Base-by-base conservation (phyloP, 2,888 invertebrate genomes). In the Eumerus sabulonum region DNA sequence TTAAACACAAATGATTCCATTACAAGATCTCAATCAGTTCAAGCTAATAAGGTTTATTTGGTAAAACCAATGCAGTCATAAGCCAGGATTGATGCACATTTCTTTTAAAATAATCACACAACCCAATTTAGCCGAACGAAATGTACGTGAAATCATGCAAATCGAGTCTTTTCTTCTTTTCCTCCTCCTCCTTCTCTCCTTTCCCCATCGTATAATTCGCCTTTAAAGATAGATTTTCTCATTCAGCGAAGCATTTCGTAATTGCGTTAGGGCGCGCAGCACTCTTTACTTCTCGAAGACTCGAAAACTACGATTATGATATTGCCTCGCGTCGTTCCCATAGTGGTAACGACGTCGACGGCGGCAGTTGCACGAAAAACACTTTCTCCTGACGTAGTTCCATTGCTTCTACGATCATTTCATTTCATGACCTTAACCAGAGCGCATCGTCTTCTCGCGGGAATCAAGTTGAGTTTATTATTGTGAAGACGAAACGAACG, bases 221-320 rank as follows among this genome's bases (percentile, higher is more conserved):
- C 27, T 27, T 7, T 27, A 27, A 0, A 63, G 59, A 62, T 74
- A 60, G 44, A 76, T 79, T 79, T 79, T 79, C 74, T 64, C 70
- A 81, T 66, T 81, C 81, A 81, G 42, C 81, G 53, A 71, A 81
- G 81, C 81, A 81, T 81, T 81, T 81, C 81, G 81, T 81, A 74
- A 81, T 76, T 81, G 64, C 76, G 56, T 81, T 62, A 79, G 68
- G 74, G 79, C 74, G 57, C 57, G 60, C 73, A 27, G 27, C 27
- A 74, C 62, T 72, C 73, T 79, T 79, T 54, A 73, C 73, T 67
- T 79, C 68, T 59, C 59, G 40, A 67, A 79, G 74, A 70, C 79
- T 74, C 42, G 35, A 67, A 79, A 68, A 70, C 79, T 74, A 44
- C 64, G 79, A 74, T 70, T 79, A 79, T 79, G 79, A 70, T 81